Base-by-base conservation (phyloP, 2,888 invertebrate genomes). In the Morpho achilles region DNA sequence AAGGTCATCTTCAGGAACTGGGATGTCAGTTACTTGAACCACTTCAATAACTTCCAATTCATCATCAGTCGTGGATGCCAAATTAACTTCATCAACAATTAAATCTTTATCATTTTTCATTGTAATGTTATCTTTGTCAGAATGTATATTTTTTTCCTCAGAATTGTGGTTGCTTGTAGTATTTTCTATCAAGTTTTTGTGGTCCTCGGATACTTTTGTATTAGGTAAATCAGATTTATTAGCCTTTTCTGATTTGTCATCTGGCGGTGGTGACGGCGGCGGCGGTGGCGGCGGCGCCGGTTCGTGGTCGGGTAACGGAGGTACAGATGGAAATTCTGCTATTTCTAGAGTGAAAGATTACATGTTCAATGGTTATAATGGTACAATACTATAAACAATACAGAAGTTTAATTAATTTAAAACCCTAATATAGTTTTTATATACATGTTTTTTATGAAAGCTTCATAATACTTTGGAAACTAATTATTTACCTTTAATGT, bases 241-340 rank as follows among this genome's bases (percentile, higher is more conserved):
- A 32, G 55, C 7, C 32, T 53, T 40, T 67, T 56, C 6, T 23
- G 63, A 10, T 60, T 62, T 10, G 62, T 55, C 53, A n/a, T 42
- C 50, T 3, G 66, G 63, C 8, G 73, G 49, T 49, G 72, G 66
- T 50, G 75, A 64, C 16, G 78, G 66, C 0, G 79, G 80, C 0
- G 79, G 81, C 0, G 76, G 79, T 0, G 79, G 77, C 2, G 79
- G 75, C 1, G 79, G 80, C 0, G 81, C 82, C 2, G 85, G 85
- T 5, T 81, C 85, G 41, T 91, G 86, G 62, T 88, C 90, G 0
- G 91, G 91, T 4, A 91, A 71, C 0, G 90, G 89, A 0, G 91
- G 91, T 5, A 85, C 80, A 1, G 84, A 86, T 2, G 88, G 85
- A 60, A 90, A 90, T 39, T 73, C 82, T 41, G 76, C 69, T 32